Evolutionary conservation across 2,113 vertebrate genomes (phyloP).

Genomic region (Thunnus thynnus): DNA sequence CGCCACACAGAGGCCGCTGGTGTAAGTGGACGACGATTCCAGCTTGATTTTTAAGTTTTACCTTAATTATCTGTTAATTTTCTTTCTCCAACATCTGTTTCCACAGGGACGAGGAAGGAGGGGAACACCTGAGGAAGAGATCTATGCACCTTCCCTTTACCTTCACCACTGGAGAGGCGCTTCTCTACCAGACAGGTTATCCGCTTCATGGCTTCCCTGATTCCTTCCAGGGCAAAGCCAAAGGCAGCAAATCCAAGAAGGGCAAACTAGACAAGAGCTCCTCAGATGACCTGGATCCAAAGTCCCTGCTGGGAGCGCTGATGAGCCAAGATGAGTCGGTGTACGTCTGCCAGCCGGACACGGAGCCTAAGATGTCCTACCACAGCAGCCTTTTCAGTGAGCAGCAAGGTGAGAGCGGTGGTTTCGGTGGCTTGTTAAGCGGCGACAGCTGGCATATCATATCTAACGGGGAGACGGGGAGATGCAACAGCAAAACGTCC

Average conservation of each 20-base stretch:
- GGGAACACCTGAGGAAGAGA: constrained; percentile 86
- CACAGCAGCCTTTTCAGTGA: constrained; percentile 57
- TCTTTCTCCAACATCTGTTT: neutral
- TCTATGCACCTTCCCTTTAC: constrained; percentile 89
- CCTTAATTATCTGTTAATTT: neutral
- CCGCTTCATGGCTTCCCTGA: constrained; percentile 74
- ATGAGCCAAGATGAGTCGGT: constrained; percentile 81
- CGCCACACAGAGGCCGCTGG: constrained; percentile 79
- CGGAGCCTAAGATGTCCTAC: constrained; percentile 42
- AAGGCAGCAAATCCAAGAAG: constrained; percentile 78
- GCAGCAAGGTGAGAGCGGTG: constrained; percentile 20
- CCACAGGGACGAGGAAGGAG: constrained; percentile 88
- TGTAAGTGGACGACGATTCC: constrained; percentile 68
- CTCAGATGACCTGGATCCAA: constrained; percentile 63
- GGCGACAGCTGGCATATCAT: constrained; percentile 1
- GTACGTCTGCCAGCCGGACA: constrained; percentile 75
- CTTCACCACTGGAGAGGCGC: constrained; percentile 88
- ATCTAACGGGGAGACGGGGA: constrained; percentile 19
- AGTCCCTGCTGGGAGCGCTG: constrained; percentile 79
- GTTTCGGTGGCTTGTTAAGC: constrained; percentile 49
- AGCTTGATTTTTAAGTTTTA: neutral
- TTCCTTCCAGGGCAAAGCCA: constrained; percentile 69
- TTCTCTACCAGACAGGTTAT: constrained; percentile 85
- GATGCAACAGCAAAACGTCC: constrained; percentile 6
- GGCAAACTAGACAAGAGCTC: constrained; percentile 59